These are phyloP conservation scores for Nasua narica DNA, from an alignment of 2,797 vertebrate genomes.

Conservation along the genomic window DNA sequence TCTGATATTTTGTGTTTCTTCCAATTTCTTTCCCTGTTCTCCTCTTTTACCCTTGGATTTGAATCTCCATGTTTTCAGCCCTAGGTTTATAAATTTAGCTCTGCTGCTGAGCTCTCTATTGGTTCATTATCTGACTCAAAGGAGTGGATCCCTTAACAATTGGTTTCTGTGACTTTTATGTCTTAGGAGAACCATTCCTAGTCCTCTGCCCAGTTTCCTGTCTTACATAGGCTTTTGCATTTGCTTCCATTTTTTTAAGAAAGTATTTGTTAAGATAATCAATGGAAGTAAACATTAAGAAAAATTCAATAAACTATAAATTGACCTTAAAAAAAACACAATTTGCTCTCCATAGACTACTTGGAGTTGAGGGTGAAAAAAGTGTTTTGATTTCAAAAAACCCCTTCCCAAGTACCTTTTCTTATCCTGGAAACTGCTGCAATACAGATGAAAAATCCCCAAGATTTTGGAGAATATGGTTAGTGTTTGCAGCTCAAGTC, in stretches of 20 bases:
- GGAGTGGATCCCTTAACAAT: background rate
- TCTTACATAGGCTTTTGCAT: background rate
- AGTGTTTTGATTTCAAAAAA: slow-evolving; percentile 10
- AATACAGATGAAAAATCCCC: background rate
- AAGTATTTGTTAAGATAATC: background rate
- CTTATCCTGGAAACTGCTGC: background rate
- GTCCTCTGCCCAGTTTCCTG: background rate
- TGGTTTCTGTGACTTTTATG: background rate
- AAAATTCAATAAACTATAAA: background rate
- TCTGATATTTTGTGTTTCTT: background rate
- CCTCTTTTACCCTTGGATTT: background rate
- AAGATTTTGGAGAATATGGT: background rate
- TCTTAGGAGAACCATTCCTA: background rate
- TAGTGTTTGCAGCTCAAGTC: background rate
- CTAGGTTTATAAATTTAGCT: background rate
- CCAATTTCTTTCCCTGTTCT: background rate
- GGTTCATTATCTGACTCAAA: background rate
- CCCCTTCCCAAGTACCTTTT: background rate
- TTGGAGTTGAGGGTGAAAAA: background rate
- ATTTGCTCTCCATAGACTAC: background rate
- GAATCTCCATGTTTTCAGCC: background rate
- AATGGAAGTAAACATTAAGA: background rate
- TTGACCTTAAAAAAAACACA: background rate
- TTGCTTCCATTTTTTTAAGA: background rate
- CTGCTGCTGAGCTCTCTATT: background rate